A percentile compares a stretch with the other conserved stretches of the same genome.
Conservation (phyloP, 2,797 vertebrate genomes). For the Sebastes paucispinis region DNA sequence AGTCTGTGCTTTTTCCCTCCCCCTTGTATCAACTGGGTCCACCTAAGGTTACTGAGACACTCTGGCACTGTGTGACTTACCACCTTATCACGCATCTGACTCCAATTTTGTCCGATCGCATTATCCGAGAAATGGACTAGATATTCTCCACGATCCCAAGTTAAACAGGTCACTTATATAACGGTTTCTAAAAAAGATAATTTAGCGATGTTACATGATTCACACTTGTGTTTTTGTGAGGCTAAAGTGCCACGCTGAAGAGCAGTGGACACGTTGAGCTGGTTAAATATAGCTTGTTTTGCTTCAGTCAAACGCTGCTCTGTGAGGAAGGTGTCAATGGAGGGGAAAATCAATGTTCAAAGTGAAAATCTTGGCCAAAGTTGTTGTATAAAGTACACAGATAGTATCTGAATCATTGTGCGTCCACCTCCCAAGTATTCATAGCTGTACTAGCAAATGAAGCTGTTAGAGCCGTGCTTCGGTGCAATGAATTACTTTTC, state of each 20-base stretch:
- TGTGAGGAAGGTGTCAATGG: conserved; percentile 10
- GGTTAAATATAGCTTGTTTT: conserved; percentile 60
- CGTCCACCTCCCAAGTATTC: background rate
- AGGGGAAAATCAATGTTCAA: background rate
- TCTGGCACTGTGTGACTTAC: background rate
- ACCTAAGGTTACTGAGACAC: background rate
- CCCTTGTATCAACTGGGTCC: background rate
- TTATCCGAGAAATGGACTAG: conserved; percentile 5
- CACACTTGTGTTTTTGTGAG: conserved; percentile 46
- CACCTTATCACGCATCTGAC: background rate
- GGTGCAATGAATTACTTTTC: conserved; percentile 36
- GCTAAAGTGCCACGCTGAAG: conserved; percentile 41
- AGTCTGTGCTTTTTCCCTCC: background rate
- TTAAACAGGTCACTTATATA: conserved; percentile 29
- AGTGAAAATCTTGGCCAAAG: conserved; percentile 11
- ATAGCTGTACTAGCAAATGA: conserved; percentile 10
- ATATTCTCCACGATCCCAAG: conserved; percentile 17
- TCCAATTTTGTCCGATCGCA: conserved; percentile 36
- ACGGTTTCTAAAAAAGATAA: conserved; percentile 5
- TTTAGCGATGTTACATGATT: conserved; percentile 37
- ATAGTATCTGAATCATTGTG: background rate
- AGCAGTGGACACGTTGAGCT: conserved; percentile 39
- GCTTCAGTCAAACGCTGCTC: conserved; percentile 31
- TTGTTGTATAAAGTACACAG: background rate
- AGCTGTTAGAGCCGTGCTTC: background rate